These are phyloP conservation scores for Andricus grossulariae DNA, from an alignment of 1,140 invertebrate genomes.

Conservation along the genomic window DNA sequence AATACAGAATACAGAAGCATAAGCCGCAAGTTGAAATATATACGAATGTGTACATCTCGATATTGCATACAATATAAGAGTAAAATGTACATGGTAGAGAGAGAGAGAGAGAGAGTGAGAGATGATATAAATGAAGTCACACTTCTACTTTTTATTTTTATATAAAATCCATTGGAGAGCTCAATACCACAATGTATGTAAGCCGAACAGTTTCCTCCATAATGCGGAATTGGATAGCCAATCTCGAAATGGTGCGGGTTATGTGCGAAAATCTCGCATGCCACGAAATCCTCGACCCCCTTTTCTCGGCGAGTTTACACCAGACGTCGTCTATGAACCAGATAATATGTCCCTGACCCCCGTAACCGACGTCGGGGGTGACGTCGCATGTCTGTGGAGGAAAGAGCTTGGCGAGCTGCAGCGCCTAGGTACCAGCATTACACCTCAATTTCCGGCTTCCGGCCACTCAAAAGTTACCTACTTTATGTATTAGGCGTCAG, in stretches of 20 bases:
- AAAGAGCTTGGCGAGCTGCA: background rate
- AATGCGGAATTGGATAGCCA: conserved; percentile 9
- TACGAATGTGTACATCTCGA: background rate
- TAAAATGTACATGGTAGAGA: no score
- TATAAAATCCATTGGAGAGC: background rate
- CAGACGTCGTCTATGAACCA: conserved; percentile 6
- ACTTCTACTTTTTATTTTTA: background rate
- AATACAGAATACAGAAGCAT: conserved; percentile 1
- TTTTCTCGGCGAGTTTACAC: conserved; percentile 15
- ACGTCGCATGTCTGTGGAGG: conserved; percentile 12
- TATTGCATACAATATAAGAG: background rate
- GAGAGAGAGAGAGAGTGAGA: no score
- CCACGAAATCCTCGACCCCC: conserved; percentile 15
- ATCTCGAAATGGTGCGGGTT: background rate
- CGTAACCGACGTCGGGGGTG: background rate
- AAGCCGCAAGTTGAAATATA: background rate
- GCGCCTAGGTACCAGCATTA: background rate
- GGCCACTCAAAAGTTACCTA: background rate
- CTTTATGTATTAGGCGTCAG: background rate
- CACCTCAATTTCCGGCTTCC: conserved; percentile 7
- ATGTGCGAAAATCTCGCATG: conserved; percentile 31
- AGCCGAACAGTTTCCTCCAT: background rate
- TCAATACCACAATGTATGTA: conserved; percentile 11
- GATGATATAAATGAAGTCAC: background rate
- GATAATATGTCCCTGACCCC: conserved; percentile 31